Percentiles rank a stretch among this genome's conserved stretches.
These are phyloP conservation scores for Myoxocephalus aenaeus DNA, from an alignment of 2,797 vertebrate genomes.

Conservation along the genomic window DNA sequence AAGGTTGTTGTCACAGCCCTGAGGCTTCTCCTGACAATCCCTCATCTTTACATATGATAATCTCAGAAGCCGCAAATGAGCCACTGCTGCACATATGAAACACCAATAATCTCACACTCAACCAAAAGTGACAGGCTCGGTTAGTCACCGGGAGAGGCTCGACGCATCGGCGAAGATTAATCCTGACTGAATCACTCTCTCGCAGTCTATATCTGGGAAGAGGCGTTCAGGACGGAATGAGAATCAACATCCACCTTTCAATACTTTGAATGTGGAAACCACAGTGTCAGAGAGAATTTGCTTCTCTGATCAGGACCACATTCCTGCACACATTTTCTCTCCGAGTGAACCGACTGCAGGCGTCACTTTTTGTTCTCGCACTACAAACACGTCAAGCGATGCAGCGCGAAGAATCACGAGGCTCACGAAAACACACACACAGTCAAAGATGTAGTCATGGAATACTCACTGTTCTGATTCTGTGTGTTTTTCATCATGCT, in stretches of 20 bases:
- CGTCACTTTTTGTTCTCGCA: conserved; percentile 26
- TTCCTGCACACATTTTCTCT: conserved; percentile 8
- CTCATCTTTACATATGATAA: conserved; percentile 83
- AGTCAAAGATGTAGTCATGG: not conserved
- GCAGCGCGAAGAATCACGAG: not conserved
- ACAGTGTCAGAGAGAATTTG: conserved; percentile 17
- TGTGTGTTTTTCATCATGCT: conserved; percentile 88
- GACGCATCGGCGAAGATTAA: conserved; percentile 54
- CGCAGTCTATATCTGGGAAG: conserved; percentile 30
- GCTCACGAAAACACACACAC: not conserved
- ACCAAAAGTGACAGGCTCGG: conserved; percentile 66
- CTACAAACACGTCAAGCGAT: conserved; percentile 11
- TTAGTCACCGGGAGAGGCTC: conserved; percentile 63
- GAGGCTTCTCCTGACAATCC: conserved; percentile 68
- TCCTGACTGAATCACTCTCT: conserved; percentile 61
- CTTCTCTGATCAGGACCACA: conserved; percentile 32
- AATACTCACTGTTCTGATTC: conserved; percentile 86
- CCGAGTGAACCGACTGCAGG: conserved; percentile 7
- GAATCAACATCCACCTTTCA: conserved; percentile 63
- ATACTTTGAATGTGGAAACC: conserved; percentile 42
- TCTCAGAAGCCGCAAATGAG: conserved; percentile 77
- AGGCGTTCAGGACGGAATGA: conserved; percentile 56
- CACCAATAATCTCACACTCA: conserved; percentile 74
- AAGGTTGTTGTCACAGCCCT: conserved; percentile 66
- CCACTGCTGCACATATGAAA: conserved; percentile 66